Conservation (phyloP, 2,113 vertebrate genomes). For the Corythornis cristatus region DNA sequence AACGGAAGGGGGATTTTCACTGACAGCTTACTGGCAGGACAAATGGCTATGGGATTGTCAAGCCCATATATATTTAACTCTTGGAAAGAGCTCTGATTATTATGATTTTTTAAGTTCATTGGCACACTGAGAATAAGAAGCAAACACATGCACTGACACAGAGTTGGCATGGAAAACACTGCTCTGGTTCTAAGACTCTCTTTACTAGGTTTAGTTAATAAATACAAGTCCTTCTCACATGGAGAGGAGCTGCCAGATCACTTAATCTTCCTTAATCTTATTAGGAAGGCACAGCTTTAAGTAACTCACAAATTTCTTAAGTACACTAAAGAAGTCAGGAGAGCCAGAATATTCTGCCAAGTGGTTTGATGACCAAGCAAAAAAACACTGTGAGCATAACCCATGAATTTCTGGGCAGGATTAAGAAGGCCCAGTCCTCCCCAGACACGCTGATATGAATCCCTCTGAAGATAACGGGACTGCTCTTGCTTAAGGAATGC, state of each 20-base stretch:
- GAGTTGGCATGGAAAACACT: not conserved
- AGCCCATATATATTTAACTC: not conserved
- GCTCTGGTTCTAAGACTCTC: slow-evolving; percentile 51
- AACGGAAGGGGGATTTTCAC: not conserved
- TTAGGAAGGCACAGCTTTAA: slow-evolving; percentile 36
- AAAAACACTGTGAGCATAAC: not conserved
- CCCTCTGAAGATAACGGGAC: not conserved
- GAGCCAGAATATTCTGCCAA: slow-evolving; percentile 37
- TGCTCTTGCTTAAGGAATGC: not conserved
- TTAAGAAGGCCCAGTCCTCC: not conserved
- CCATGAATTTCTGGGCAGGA: not conserved
- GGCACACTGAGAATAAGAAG: not conserved
- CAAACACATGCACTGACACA: not conserved
- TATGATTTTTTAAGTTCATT: slow-evolving; percentile 5
- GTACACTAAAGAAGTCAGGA: slow-evolving; percentile 13
- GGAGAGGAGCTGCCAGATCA: slow-evolving; percentile 38
- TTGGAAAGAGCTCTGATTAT: not conserved
- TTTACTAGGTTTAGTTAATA: slow-evolving; percentile 23
- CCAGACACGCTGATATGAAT: fast-evolving
- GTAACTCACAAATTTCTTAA: slow-evolving; percentile 37
- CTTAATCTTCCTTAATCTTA: slow-evolving; percentile 50
- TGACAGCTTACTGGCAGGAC: not conserved
- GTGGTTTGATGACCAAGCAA: slow-evolving; percentile 14
- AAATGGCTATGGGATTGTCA: not conserved
- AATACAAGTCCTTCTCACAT: slow-evolving; percentile 28